Conservation (phyloP, 2,113 vertebrate genomes). For the Corythaeola cristata region DNA sequence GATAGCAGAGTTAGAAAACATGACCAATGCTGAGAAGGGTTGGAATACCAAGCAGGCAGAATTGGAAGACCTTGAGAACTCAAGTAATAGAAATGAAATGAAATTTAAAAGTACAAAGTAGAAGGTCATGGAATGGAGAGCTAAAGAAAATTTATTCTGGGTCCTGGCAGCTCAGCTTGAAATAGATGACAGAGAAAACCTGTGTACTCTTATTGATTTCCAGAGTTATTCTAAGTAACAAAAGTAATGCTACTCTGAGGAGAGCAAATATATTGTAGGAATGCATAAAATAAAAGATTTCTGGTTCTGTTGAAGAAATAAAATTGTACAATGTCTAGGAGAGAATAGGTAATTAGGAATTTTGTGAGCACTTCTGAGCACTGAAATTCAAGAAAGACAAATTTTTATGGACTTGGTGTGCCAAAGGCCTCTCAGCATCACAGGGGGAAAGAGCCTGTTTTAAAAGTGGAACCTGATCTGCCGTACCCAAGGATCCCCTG, state of each 20-base stretch:
- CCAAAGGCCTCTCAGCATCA: background rate
- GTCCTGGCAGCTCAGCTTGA: slow-evolving; percentile 29
- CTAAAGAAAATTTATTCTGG: slow-evolving; percentile 40
- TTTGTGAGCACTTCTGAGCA: background rate
- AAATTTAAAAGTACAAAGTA: slow-evolving; percentile 54
- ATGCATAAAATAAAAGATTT: background rate
- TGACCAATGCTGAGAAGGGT: background rate
- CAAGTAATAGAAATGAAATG: slow-evolving; percentile 58
- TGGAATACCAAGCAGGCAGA: slow-evolving; percentile 40
- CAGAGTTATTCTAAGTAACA: slow-evolving; percentile 21
- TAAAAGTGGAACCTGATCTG: background rate
- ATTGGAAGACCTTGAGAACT: slow-evolving; percentile 35
- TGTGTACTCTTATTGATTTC: slow-evolving; percentile 45
- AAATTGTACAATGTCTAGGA: background rate
- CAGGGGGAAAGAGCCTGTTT: background rate
- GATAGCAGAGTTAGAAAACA: background rate
- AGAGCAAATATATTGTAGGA: background rate
- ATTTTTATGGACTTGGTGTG: background rate
- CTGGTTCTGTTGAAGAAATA: background rate
- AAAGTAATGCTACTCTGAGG: slow-evolving; percentile 2
- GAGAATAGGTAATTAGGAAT: background rate
- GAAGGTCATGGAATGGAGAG: slow-evolving; percentile 47
- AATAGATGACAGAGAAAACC: slow-evolving; percentile 33
- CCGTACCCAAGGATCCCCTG: background rate
- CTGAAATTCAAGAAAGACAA: background rate